Base-by-base conservation (phyloP, 2,113 vertebrate species). In the Machaerirhynchus nigripectus region DNA sequence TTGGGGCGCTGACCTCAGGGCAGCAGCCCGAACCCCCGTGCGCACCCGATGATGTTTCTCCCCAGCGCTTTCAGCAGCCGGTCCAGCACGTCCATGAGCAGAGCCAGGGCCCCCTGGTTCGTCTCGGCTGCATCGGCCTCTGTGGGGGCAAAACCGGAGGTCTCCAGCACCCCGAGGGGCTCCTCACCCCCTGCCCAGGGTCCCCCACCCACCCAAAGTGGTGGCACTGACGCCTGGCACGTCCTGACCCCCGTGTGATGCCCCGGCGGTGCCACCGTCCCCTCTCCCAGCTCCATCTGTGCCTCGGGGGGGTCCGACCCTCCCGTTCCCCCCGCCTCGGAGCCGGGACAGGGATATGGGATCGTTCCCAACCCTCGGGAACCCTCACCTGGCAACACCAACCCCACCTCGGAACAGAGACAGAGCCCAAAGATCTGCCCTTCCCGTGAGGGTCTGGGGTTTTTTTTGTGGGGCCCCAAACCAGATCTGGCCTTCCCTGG, bases 61-160 rank as follows among this genome's bases (percentile, higher is more conserved):
- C 2, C 3, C 56, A 93, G 13, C 4, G 1, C 11, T 2, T 1
- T 10, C 28, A 87, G 0, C 21, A 90, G 5, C 5, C 2, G 2
- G 9, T 42, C 8, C 37, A 93, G 6, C 4, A 16, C 0, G 1
- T 60, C 33, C 2, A 12, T 0, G 5, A 52, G 4, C 2, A 10
- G 9, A 22, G 7, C 2, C 79, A 93, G 20, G 2, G 2, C 3
- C 3, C 91, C 94, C 0, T 2, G 0, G 0, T 19, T 68, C 12
- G 2, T 5, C 4, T 5, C 0, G 1, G 0, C 2, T 3, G 1
- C 7, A 23, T 10, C 9, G 3, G 0, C 8, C 10, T 10, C 87
- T 93, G 68, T 0, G 7, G 40, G 67, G 15, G 13, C 44, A 37
- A 67, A 20, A 2, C 4, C 13, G 22, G 42, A 37, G 30, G 23